Percentiles rank a stretch among this genome's conserved stretches.
These are phyloP conservation scores for Cryptops parisi DNA, from an alignment of 2,888 invertebrate species.

Conservation along the genomic window DNA sequence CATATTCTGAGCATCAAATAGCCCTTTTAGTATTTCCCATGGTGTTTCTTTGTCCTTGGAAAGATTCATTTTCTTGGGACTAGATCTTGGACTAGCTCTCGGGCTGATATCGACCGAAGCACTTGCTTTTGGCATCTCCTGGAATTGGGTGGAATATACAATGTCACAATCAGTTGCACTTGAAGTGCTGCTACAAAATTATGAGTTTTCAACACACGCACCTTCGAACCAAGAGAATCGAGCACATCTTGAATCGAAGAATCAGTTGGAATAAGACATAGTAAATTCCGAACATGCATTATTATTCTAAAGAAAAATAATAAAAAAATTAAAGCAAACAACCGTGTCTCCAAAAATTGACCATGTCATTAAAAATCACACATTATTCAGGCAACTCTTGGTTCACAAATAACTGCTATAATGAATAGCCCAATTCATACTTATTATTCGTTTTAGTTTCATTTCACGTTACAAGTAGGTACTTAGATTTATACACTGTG, in stretches of 20 bases:
- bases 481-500: no score
- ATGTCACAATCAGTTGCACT: no score
- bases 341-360: no score
- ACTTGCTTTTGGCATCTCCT: slow-evolving; percentile 18
- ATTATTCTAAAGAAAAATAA: slow-evolving; percentile 28
- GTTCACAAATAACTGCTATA: no score
- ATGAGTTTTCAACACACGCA: slow-evolving; percentile 18
- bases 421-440: no score
- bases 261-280: slow-evolving; percentile 38
- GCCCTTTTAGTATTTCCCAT: slow-evolving; percentile 27
- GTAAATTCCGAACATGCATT: slow-evolving; percentile 31
- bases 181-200: background rate
- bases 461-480: no score
- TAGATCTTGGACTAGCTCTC: slow-evolving; percentile 27
- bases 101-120: slow-evolving; percentile 16
- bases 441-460: no score
- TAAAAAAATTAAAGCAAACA: no score
- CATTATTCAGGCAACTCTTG: no score
- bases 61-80: slow-evolving; percentile 23
- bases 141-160: no score
- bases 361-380: no score
- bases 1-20: slow-evolving; percentile 32
- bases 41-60: slow-evolving; percentile 20
- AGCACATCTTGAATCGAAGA: slow-evolving; percentile 33
- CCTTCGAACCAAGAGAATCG: slow-evolving; percentile 31